Percentiles rank a stretch among this genome's conserved stretches.
These are phyloP conservation scores for Mythimna impura DNA, from an alignment of 2,888 invertebrate genomes.

Conservation along the genomic window DNA sequence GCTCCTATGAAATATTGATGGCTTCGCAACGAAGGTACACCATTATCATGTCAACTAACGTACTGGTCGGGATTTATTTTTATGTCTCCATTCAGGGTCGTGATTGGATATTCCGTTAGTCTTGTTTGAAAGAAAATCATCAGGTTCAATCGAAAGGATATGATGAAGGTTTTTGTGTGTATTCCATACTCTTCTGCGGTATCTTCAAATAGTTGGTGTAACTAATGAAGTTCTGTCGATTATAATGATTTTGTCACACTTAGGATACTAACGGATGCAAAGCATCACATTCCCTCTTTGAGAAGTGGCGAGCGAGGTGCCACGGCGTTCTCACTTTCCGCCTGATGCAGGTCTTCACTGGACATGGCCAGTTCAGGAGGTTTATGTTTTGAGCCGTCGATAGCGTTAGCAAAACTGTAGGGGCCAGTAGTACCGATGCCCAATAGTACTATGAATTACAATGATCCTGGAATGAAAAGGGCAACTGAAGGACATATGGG, in stretches of 20 bases:
- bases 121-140: not conserved
- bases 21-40: constrained; percentile 71
- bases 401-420: too few species aligned
- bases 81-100: constrained; percentile 40
- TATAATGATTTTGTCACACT: not conserved
- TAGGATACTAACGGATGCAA: too few species aligned
- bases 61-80: constrained; percentile 59
- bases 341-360: too few species aligned
- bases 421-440: too few species aligned
- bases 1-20: constrained; percentile 87
- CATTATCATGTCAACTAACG: constrained; percentile 70
- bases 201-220: not conserved
- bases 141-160: not conserved
- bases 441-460: too few species aligned
- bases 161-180: not conserved
- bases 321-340: too few species aligned
- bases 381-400: too few species aligned
- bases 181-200: not conserved
- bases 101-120: constrained; percentile 22
- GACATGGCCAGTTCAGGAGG: too few species aligned
- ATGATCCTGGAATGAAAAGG: too few species aligned
- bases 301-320: too few species aligned
- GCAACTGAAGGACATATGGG: too few species aligned
- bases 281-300: too few species aligned
- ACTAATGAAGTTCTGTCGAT: not conserved